These are phyloP conservation scores for Acridotheres tristis DNA, from an alignment of 2,797 vertebrate species.

Conservation along the genomic window DNA sequence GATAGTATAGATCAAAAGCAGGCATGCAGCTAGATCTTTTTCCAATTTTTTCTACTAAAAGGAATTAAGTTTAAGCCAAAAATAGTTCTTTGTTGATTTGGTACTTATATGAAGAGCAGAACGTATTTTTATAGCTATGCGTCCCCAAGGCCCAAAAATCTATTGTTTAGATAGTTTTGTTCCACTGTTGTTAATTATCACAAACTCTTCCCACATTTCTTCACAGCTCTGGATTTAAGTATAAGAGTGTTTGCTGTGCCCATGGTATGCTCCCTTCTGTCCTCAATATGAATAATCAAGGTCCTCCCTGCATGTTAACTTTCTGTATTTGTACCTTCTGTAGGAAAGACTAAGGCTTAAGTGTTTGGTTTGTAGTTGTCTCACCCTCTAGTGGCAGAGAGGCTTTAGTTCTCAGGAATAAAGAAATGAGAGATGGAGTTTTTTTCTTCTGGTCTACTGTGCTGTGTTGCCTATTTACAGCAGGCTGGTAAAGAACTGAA, in stretches of 20 bases:
- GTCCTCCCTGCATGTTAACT: not conserved
- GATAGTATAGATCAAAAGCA: not conserved
- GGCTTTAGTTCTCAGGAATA: conserved; percentile 17
- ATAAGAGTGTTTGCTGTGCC: not conserved
- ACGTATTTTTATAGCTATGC: not conserved
- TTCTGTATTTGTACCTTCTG: not conserved
- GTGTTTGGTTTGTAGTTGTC: conserved; percentile 41
- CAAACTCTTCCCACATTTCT: not conserved
- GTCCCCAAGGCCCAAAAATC: not conserved
- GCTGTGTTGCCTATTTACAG: not conserved
- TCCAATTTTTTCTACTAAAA: not conserved
- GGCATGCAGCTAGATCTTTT: not conserved
- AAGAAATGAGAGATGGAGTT: not conserved
- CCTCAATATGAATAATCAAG: not conserved
- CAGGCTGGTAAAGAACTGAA: not conserved
- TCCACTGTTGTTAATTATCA: not conserved
- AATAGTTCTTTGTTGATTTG: not conserved
- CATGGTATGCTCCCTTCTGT: not conserved
- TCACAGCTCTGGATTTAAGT: not conserved
- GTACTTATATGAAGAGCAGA: not conserved
- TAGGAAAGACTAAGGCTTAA: not conserved
- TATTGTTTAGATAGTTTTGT: not conserved
- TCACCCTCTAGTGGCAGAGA: conserved; percentile 69
- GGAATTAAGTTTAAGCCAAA: not conserved
- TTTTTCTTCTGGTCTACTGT: not conserved